Conservation (phyloP, 2,888 invertebrate genomes). For the Drosophila colorata region DNA sequence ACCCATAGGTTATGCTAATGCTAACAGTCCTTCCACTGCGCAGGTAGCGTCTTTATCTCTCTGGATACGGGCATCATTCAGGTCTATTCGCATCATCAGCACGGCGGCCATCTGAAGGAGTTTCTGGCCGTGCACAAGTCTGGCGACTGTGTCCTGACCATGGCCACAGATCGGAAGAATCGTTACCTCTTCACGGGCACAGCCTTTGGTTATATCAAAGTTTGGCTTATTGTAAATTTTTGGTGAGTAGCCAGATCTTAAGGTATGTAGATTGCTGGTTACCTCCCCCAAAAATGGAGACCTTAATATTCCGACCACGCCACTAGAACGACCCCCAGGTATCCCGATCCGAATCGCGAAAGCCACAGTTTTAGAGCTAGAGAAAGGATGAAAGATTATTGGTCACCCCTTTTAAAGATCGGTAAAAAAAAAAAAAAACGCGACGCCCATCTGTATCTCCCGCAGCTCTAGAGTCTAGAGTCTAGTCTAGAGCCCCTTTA, state of each 20-base stretch:
- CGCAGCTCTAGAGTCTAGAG: too few relatives aligned
- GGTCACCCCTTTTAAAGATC: too few relatives aligned
- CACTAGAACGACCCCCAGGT: too few relatives aligned
- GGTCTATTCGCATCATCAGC: conserved; percentile 92
- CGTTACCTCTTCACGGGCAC: conserved; percentile 90
- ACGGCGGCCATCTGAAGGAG: conserved; percentile 89
- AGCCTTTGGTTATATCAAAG: conserved; percentile 91
- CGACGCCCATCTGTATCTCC: too few relatives aligned
- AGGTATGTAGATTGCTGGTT: neutral
- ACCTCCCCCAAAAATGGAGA: too few relatives aligned
- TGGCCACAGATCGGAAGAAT: conserved; percentile 90
- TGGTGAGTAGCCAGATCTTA: conserved; percentile 82
- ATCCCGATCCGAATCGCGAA: too few relatives aligned
- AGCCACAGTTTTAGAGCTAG: too few relatives aligned
- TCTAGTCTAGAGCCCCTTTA: too few relatives aligned
- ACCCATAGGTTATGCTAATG: neutral
- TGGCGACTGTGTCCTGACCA: conserved; percentile 87
- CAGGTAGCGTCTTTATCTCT: conserved; percentile 90
- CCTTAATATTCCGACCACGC: too few relatives aligned
- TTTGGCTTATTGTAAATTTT: conserved; percentile 91
- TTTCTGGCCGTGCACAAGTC: conserved; percentile 90
- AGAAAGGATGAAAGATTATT: too few relatives aligned
- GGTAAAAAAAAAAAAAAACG: too few relatives aligned
- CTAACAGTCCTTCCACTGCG: neutral
- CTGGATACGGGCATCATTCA: conserved; percentile 92